These are phyloP conservation scores for Erpobdella octoculata DNA, from an alignment of 2,888 invertebrate species.

Conservation along the genomic window DNA sequence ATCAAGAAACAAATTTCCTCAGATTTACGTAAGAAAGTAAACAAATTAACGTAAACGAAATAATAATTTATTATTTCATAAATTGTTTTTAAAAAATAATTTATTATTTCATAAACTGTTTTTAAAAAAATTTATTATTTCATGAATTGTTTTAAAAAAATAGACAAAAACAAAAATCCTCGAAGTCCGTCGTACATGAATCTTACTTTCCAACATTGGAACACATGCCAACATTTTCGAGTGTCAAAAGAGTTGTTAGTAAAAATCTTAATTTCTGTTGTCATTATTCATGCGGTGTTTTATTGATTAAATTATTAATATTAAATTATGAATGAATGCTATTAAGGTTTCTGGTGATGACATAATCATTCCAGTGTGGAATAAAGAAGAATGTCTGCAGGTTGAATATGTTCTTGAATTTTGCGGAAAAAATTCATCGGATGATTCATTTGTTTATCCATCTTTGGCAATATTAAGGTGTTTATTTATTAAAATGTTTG, in stretches of 20 bases:
- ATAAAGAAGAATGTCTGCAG: not conserved
- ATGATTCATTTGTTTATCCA: slow-evolving; percentile 7
- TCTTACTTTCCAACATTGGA: not conserved
- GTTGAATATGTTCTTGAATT: not conserved
- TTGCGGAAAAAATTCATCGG: not conserved
- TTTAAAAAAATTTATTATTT: too few relatives aligned
- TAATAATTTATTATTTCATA: too few relatives aligned
- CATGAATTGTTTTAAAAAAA: not conserved
- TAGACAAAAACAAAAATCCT: not conserved
- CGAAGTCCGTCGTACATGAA: too few relatives aligned
- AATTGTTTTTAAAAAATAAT: too few relatives aligned
- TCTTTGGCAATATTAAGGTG: too few relatives aligned
- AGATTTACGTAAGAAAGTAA: not conserved
- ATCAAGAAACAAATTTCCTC: not conserved
- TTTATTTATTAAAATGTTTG: too few relatives aligned
- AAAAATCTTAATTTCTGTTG: too few relatives aligned
- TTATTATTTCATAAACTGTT: too few relatives aligned
- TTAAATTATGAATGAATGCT: not conserved
- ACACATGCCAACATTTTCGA: not conserved
- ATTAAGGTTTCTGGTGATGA: not conserved
- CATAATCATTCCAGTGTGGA: not conserved
- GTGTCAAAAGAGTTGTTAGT: not conserved
- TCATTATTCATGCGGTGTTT: too few relatives aligned
- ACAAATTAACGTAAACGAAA: too few relatives aligned
- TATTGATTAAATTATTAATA: not conserved